These are phyloP conservation scores for Polypedilum pembai DNA, from an alignment of 1,140 invertebrate species.

Conservation along the genomic window DNA sequence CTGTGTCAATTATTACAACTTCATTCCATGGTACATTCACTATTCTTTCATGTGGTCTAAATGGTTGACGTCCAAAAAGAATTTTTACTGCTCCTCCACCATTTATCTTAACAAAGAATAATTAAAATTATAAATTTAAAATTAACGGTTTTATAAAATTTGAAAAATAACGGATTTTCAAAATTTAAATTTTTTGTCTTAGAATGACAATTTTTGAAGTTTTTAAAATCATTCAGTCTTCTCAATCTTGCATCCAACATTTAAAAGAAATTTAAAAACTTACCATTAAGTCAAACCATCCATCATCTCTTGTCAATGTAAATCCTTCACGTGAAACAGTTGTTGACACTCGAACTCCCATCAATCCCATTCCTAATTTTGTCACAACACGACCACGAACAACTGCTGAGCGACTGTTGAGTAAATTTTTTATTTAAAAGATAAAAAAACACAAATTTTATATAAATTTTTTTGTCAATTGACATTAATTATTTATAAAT, in stretches of 20 bases:
- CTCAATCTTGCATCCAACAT: no score
- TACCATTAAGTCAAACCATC: constrained; percentile 86
- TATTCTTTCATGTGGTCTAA: constrained; percentile 80
- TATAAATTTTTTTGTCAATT: no score
- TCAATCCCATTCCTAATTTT: constrained; percentile 79
- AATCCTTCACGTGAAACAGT: constrained; percentile 86
- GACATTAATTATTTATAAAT: no score
- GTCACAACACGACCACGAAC: constrained; percentile 90
- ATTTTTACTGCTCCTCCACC: constrained; percentile 92
- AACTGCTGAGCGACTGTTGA: constrained; percentile 83
- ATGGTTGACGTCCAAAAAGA: constrained; percentile 88
- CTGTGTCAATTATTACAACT: constrained; percentile 82
- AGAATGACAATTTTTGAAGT: no score
- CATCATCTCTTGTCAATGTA: constrained; percentile 83
- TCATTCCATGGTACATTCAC: constrained; percentile 96
- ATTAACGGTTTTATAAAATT: no score
- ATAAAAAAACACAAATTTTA: not conserved
- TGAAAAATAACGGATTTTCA: no score
- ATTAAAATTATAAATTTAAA: no score
- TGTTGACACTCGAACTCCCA: constrained; percentile 89
- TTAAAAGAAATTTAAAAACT: not conserved
- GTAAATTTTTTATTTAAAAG: constrained; percentile 32
- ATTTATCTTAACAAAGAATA: no score
- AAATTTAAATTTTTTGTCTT: not conserved
- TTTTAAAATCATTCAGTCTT: not conserved